Evolutionary conservation across 2,797 vertebrate species (phyloP), one percentile per base, ranked within the genome.

Genomic region (Crenichthys baileyi): DNA sequence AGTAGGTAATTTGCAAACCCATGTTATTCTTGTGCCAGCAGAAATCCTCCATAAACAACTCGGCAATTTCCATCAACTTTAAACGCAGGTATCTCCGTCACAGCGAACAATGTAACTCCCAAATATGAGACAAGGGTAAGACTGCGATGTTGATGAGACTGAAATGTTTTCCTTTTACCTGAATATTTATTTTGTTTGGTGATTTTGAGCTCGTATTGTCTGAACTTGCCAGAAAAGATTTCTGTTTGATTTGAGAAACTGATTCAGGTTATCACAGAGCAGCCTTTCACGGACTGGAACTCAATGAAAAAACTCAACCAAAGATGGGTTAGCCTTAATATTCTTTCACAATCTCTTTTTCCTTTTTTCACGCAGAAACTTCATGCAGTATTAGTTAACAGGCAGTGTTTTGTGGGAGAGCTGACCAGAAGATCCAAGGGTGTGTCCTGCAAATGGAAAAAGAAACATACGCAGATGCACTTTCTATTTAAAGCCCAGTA

Each of bases 401-500:
- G 84, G 78, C 55, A 70, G 53, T 76, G 76, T 85, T 90, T 86
- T 90, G 85, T 80, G 89, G 78, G 58, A 81, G 83, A 85, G 78
- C 79, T 87, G 77, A 89, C 87, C 83, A 89, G 78, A 86, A 83
- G 84, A 91, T 88, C 84, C 74, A 53, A 71, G 90, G 92, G 92
- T 91, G 91, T 92, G 89, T 90, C 85, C 86, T 83, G 48, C 80
- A 83, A 80, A 86, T 91, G 89, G 85, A 91, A 93, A 94, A 91
- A 92, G 87, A 92, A 86, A 92, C 89, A 91, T 86, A 84, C 85
- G 86, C 79, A 88, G 87, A 95, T 94, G 93, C 91, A n/a, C 91
- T 88, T 92, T 93, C 94, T 95, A 95, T 94, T 94, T 93, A 85
- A 91, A 93, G 89, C 74, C 73, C 63, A 65, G 79, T 68, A 79